A percentile compares a stretch with the other conserved stretches of the same genome.
Evolutionary conservation across 2,888 invertebrate genomes (phyloP).

Genomic region (Nymphalis polychloros): DNA sequence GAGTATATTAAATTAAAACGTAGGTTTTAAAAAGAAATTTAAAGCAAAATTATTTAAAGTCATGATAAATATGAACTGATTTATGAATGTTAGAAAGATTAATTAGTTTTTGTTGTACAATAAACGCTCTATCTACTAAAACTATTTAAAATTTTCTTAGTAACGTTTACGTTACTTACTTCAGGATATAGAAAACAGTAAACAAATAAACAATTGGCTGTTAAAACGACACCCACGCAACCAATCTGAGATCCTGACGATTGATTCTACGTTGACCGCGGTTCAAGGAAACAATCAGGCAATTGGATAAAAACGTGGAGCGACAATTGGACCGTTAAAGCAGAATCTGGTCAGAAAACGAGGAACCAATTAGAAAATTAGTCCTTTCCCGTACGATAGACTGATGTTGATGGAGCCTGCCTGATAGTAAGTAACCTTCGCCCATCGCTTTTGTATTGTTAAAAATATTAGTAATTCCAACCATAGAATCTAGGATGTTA

Average conservation of each 20-base stretch:
- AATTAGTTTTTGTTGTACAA: too few species aligned
- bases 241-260: constrained; percentile 49
- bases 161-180: not conserved
- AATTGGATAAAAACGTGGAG: constrained; percentile 60
- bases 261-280: constrained; percentile 43
- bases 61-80: too few species aligned
- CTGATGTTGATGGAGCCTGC: not conserved
- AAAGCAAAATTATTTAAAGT: too few species aligned
- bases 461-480: too few species aligned
- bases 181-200: not conserved
- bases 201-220: constrained; percentile 45
- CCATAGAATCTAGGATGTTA: too few species aligned
- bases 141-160: too few species aligned
- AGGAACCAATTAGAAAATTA: constrained; percentile 29
- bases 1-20: too few species aligned
- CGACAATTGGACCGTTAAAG: constrained; percentile 49
- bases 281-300: constrained; percentile 60
- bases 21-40: too few species aligned
- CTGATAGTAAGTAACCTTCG: too few species aligned
- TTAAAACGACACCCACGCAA: constrained; percentile 47
- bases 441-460: too few species aligned
- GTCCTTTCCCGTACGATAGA: constrained; percentile 21
- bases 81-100: too few species aligned
- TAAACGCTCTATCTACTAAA: too few species aligned
- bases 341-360: constrained; percentile 30